phyloP scores from a whole-genome alignment of 2,113 vertebrate species.

The Elgaria multicarinata region DNA sequence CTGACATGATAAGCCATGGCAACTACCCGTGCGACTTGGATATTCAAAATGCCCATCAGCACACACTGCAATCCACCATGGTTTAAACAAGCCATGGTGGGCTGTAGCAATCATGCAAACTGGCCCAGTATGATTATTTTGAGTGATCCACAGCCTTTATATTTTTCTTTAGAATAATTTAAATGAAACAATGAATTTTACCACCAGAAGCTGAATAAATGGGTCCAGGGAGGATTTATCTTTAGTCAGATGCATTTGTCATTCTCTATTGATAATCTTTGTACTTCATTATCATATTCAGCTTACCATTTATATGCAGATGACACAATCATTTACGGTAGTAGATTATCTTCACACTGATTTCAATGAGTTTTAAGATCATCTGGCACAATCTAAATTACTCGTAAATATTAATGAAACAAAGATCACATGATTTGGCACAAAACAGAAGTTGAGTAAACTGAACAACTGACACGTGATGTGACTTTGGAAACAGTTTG shows the following conservation, averaged over 20 bases:
- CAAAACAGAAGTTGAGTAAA: constrained; percentile 74
- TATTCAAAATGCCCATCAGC: too few species aligned
- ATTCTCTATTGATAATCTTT: constrained; percentile 80
- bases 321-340: constrained; percentile 78
- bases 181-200: constrained; percentile 71
- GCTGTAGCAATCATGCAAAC: too few species aligned
- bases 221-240: constrained; percentile 72
- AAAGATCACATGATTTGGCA: constrained; percentile 77
- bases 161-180: constrained; percentile 66
- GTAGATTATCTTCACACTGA: constrained; percentile 81
- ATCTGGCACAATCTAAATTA: constrained; percentile 81
- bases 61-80: too few species aligned
- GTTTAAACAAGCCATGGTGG: too few species aligned
- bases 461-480: constrained; percentile 63
- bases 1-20: too few species aligned
- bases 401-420: constrained; percentile 86
- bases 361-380: constrained; percentile 84
- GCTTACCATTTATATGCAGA: constrained; percentile 79
- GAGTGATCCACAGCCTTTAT: constrained; percentile 60
- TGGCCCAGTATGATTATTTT: constrained; percentile 45
- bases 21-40: too few species aligned
- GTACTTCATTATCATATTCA: constrained; percentile 75
- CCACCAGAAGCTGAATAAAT: constrained; percentile 68
- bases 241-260: constrained; percentile 73
- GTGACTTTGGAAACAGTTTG: constrained; percentile 70